Conservation (phyloP, 2,797 vertebrate genomes). For the Kryptolebias ocellatus region DNA sequence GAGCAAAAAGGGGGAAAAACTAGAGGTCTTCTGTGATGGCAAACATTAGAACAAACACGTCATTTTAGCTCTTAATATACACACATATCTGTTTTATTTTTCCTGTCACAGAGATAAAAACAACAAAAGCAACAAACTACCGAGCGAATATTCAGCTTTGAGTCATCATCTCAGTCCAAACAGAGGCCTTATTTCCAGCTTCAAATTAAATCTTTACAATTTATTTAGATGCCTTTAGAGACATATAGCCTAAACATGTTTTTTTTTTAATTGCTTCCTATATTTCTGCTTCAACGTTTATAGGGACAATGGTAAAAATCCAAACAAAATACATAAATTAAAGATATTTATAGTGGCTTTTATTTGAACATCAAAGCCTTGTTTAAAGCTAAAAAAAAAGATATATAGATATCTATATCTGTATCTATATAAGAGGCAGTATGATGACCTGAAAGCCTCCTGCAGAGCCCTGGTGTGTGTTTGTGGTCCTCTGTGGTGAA, state of each 20-base stretch:
- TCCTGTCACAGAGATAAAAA: not conserved
- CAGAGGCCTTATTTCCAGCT: too few species aligned
- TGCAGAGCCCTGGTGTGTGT: constrained; percentile 37
- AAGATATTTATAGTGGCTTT: too few species aligned
- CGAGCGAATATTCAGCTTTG: too few species aligned
- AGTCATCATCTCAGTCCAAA: too few species aligned
- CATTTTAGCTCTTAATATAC: constrained; percentile 19
- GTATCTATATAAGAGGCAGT: constrained; percentile 1
- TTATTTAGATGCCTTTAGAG: too few species aligned
- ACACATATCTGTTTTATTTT: not conserved
- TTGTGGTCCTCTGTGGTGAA: constrained; percentile 10
- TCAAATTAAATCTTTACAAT: too few species aligned
- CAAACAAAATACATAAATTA: too few species aligned
- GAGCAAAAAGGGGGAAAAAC: constrained; percentile 27
- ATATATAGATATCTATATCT: too few species aligned
- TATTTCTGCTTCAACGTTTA: too few species aligned
- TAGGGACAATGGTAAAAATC: too few species aligned
- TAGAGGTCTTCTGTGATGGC: constrained; percentile 57
- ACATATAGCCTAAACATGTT: too few species aligned
- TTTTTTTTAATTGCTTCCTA: too few species aligned
- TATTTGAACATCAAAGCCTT: not conserved
- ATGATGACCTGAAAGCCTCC: constrained; percentile 19
- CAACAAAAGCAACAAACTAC: not conserved
- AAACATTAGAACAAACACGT: constrained; percentile 46
- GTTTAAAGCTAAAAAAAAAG: not conserved